Base-by-base conservation (phyloP, 2,888 invertebrate genomes). In the Drosophila anomalata region DNA sequence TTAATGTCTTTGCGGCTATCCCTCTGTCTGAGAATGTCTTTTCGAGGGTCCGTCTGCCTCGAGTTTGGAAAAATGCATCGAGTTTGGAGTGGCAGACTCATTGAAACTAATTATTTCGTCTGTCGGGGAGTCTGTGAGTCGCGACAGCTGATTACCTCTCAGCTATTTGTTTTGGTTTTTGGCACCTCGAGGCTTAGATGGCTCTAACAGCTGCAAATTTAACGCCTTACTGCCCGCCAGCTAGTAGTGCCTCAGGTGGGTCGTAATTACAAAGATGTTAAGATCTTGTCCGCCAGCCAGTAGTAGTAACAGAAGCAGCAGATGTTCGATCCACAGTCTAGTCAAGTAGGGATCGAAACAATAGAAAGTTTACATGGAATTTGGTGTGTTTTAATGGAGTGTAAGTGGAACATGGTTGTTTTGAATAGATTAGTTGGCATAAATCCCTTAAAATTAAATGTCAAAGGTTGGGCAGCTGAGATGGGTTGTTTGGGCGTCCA, bases 51-150 rank as follows among this genome's bases (percentile, higher is more conserved):
- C 50, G 22, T 24, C 22, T 68, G 63, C 47, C 60, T 50, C 14
- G 14, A 14, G 14, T 14, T 14, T 14, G 14, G 14, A 60, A 36
- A 72, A 72, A 69, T 78, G 70, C 75, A 61, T 72, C 68, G 68
- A 84, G 79, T 81, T 74, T 24, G 22, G 22, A 24, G 22, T 24
- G 22, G 4, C 72, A 47, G 51, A 24, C 61, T 73, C 74, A 75
- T 75, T 79, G 73, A 75, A 78, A 78, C 78, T 78, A 84, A 83
- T 83, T 86, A 80, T 78, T 74, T 75, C 59, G 63, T 68, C 48
- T 14, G 70, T 56, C 56, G 44, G 6, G 9, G 4, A 29, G 50
- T 31, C 41, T 58, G 26, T 53, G 54, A 60, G 71, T 48, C 68
- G 57, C 47, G 73, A 56, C 81, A 73, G 79, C 79, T 82, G 83